phyloP scores from a whole-genome alignment of 2,113 vertebrate species.

The Strigops habroptila region DNA sequence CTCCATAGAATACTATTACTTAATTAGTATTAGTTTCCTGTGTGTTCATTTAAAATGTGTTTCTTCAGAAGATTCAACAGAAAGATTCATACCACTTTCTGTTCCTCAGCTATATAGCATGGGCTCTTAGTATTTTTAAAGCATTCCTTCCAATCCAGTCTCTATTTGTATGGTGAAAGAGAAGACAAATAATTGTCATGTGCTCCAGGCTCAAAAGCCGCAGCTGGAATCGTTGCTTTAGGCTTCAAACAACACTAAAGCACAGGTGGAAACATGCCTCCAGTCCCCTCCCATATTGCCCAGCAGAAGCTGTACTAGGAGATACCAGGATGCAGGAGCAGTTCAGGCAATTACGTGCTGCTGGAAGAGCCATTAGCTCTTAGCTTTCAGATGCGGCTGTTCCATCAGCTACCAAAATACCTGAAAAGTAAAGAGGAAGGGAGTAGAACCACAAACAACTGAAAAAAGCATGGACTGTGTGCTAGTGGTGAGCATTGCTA shows the following conservation, averaged over 20 bases:
- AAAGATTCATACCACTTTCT: neutral
- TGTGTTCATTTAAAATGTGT: constrained; percentile 6
- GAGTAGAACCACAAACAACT: neutral
- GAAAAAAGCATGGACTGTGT: neutral
- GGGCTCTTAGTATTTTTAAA: neutral
- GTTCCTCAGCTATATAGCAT: neutral
- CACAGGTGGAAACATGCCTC: neutral
- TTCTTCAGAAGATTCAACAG: constrained; percentile 5
- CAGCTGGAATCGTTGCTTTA: neutral
- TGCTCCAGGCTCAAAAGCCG: neutral
- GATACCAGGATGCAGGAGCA: neutral
- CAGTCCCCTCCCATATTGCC: neutral
- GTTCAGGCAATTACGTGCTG: neutral
- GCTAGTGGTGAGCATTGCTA: neutral
- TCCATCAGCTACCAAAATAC: neutral
- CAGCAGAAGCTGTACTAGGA: neutral
- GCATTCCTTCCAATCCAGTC: neutral
- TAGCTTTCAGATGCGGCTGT: neutral
- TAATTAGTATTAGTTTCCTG: constrained; percentile 45
- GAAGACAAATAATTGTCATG: neutral
- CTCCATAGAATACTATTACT: constrained; percentile 17
- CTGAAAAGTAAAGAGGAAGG: neutral
- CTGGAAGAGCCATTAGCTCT: neutral
- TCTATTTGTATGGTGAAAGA: neutral
- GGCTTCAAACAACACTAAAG: neutral